Evolutionary conservation across 2,888 invertebrate species (phyloP).

Genomic region (Athripsodes cinereus): DNA sequence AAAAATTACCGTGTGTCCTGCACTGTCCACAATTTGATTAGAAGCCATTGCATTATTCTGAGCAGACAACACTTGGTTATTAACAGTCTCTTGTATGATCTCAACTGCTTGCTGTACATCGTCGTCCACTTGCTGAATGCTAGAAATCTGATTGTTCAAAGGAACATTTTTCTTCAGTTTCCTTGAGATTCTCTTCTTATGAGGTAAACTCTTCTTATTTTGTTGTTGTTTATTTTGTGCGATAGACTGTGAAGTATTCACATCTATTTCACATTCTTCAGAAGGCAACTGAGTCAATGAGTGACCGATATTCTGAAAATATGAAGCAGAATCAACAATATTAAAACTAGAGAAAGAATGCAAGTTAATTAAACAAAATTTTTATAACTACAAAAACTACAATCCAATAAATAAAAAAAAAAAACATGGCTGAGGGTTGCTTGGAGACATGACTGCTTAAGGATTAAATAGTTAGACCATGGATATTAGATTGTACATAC

Average conservation of each 20-base stretch:
- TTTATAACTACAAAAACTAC: too few species aligned
- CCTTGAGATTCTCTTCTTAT: constrained; percentile 78
- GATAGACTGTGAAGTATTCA: constrained; percentile 8
- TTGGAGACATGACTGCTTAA: too few species aligned
- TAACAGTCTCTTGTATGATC: constrained; percentile 21
- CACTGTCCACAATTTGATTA: constrained; percentile 13
- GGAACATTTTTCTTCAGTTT: constrained; percentile 53
- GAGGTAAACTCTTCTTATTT: constrained; percentile 60
- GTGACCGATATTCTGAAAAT: constrained; percentile 42
- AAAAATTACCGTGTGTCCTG: constrained; percentile 14
- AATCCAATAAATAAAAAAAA: background rate
- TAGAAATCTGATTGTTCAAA: constrained; percentile 6
- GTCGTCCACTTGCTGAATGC: constrained; percentile 8
- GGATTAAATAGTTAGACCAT: too few species aligned
- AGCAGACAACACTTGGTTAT: constrained; percentile 13
- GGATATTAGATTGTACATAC: too few species aligned
- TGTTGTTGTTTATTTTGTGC: constrained; percentile 17
- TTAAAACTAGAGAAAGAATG: background rate
- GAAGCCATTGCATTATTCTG: constrained; percentile 13
- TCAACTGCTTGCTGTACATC: constrained; percentile 19
- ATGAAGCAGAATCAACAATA: background rate
- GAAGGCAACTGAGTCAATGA: constrained; percentile 36
- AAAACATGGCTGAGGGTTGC: too few species aligned
- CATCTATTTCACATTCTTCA: constrained; percentile 21
- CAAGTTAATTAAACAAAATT: too few species aligned